Conservation (phyloP, 2,797 vertebrate genomes). For the Columba guinea region DNA sequence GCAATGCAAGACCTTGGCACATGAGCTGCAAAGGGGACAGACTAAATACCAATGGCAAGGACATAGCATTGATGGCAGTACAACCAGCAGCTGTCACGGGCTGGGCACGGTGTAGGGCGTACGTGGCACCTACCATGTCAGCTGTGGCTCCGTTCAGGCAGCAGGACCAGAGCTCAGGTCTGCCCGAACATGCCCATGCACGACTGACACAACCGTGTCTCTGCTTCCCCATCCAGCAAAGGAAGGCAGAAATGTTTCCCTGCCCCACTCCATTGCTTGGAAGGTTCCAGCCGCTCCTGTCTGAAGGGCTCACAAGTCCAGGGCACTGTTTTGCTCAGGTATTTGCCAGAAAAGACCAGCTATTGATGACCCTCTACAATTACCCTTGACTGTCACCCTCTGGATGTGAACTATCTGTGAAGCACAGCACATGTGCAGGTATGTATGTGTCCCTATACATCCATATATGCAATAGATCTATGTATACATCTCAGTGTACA, state of each 20-base stretch:
- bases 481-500: background rate
- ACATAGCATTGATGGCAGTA: background rate
- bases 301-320: background rate
- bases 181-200: background rate
- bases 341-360: background rate
- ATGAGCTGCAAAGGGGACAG: background rate
- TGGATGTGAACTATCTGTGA: background rate
- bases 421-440: background rate
- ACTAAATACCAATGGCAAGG: rapidly evolving
- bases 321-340: background rate
- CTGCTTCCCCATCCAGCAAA: background rate
- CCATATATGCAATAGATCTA: rapidly evolving
- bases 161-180: background rate
- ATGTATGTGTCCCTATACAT: background rate
- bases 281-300: background rate
- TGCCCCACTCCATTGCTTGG: background rate
- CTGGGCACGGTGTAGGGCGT: rapidly evolving
- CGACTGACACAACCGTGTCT: background rate
- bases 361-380: background rate
- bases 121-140: rapidly evolving
- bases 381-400: background rate
- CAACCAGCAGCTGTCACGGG: background rate
- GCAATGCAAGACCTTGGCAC: rapidly evolving
- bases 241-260: background rate
- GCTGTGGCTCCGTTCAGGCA: background rate